phyloP scores from a whole-genome alignment of 2,888 invertebrate species.

The Melanchra persicariae region DNA sequence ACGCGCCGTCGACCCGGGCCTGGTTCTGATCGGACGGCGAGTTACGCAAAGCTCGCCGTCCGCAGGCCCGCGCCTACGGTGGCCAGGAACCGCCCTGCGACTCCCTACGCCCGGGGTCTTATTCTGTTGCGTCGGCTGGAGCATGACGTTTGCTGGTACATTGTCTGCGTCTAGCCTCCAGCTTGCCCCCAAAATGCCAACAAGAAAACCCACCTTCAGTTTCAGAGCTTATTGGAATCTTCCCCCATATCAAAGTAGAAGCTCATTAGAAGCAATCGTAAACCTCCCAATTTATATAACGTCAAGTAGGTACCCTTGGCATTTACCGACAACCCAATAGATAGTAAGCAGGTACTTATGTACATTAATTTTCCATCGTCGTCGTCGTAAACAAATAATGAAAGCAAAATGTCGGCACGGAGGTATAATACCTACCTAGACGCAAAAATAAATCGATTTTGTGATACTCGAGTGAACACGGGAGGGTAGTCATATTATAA shows the following conservation, averaged over 20 bases:
- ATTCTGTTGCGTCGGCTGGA: too few relatives aligned
- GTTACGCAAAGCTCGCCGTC: too few relatives aligned
- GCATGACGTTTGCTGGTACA: too few relatives aligned
- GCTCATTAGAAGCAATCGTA: constrained; percentile 17
- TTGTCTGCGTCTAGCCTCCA: background rate
- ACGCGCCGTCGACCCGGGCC: too few relatives aligned
- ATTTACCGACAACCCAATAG: constrained; percentile 36
- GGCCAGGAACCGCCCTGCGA: too few relatives aligned
- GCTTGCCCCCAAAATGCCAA: background rate
- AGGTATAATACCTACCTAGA: constrained; percentile 66
- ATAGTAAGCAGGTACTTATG: constrained; percentile 41
- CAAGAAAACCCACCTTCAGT: background rate
- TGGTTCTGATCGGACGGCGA: too few relatives aligned
- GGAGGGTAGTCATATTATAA: constrained; percentile 75
- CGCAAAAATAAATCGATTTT: constrained; percentile 81
- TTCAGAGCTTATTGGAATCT: background rate
- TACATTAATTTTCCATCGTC: constrained; percentile 59
- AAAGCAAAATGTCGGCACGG: constrained; percentile 71
- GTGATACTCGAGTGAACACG: constrained; percentile 75
- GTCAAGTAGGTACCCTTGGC: constrained; percentile 31
- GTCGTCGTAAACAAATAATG: constrained; percentile 64
- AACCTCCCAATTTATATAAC: constrained; percentile 1
- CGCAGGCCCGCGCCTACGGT: too few relatives aligned
- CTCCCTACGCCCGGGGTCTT: too few relatives aligned
- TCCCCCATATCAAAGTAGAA: background rate